Evolutionary conservation across 2,888 invertebrate species (phyloP).

Genomic region (Orthonychiurus folsomi): DNA sequence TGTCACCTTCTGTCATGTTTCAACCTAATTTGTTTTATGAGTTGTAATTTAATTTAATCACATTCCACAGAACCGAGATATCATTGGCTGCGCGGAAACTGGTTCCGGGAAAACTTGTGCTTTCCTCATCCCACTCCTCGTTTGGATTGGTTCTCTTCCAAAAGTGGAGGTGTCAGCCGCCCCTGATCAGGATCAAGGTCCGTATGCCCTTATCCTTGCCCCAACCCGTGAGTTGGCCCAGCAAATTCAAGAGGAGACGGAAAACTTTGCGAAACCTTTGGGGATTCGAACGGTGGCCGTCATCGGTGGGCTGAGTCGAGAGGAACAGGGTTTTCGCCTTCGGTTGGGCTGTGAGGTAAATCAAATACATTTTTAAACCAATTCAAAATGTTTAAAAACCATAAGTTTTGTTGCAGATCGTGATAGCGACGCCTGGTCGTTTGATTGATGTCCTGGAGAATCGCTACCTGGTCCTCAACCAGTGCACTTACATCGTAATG

Average conservation of each 20-base stretch:
- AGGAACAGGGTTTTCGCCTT: constrained; percentile 95
- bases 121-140: constrained; percentile 89
- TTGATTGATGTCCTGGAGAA: constrained; percentile 97
- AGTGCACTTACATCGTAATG: constrained; percentile 95
- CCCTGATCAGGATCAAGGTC: constrained; percentile 55
- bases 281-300: constrained; percentile 91
- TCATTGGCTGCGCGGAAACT: constrained; percentile 98
- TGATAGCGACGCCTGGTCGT: constrained; percentile 99
- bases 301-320: constrained; percentile 94
- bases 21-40: not conserved
- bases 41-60: not conserved
- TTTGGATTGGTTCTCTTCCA: constrained; percentile 96
- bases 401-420: constrained; percentile 55
- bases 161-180: constrained; percentile 61
- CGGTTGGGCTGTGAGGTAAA: constrained; percentile 86
- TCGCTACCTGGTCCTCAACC: constrained; percentile 87
- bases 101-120: constrained; percentile 98
- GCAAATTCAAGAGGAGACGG: constrained; percentile 98
- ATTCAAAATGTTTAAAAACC: not conserved
- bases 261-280: constrained; percentile 88
- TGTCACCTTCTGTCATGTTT: no score
- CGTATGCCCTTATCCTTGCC: constrained; percentile 96
- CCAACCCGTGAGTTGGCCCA: constrained; percentile 99
- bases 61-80: constrained; percentile 75
- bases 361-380: not conserved